Evolutionary conservation across 2,888 invertebrate species (phyloP).

Genomic region (Clivina fossor): DNA sequence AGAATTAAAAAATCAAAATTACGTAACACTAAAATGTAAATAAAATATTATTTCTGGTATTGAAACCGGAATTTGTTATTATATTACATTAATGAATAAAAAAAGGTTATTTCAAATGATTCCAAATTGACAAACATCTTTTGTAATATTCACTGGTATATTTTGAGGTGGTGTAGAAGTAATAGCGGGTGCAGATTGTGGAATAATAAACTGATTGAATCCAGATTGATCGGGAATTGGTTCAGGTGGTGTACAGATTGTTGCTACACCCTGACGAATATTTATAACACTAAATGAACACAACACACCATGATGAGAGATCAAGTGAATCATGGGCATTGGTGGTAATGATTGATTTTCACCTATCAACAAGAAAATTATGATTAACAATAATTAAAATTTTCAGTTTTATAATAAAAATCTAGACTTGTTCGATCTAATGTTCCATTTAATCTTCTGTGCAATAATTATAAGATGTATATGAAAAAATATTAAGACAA

Average conservation of each 20-base stretch:
- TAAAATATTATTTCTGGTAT: too few relatives aligned
- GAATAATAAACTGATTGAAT: conserved; percentile 33
- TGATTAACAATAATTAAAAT: conserved; percentile 21
- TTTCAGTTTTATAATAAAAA: conserved; percentile 19
- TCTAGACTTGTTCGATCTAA: too few relatives aligned
- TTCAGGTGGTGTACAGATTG: conserved; percentile 66
- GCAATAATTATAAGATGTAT: too few relatives aligned
- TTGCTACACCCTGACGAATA: conserved; percentile 59
- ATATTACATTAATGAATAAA: too few relatives aligned
- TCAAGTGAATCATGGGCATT: conserved; percentile 76
- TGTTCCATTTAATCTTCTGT: too few relatives aligned
- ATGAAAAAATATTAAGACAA: too few relatives aligned
- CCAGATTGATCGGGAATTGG: conserved; percentile 51
- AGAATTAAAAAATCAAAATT: too few relatives aligned
- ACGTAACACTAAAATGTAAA: too few relatives aligned
- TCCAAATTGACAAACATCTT: background rate
- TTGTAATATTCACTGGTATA: background rate
- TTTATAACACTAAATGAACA: conserved; percentile 78
- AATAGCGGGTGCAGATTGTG: too few relatives aligned
- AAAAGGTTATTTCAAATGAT: too few relatives aligned
- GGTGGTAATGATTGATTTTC: conserved; percentile 66
- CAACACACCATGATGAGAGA: conserved; percentile 77
- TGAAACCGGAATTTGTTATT: too few relatives aligned
- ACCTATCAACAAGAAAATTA: conserved; percentile 50
- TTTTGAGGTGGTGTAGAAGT: too few relatives aligned